Conservation (phyloP, 2,113 vertebrate species). For the Eupsittula cactorum region DNA sequence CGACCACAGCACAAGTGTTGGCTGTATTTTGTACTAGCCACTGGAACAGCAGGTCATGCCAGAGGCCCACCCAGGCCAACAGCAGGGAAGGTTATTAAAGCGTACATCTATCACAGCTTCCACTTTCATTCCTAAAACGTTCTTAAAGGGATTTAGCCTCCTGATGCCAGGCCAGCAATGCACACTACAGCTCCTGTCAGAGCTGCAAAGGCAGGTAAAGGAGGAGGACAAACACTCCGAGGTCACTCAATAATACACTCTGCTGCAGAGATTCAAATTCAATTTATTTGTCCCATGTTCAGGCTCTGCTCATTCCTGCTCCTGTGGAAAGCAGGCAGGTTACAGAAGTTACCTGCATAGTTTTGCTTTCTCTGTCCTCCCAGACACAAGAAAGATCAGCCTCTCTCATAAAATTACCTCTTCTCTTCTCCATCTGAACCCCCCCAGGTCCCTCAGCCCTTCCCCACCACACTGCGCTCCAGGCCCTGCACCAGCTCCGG, state of each 20-base stretch:
- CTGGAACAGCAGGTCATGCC: neutral
- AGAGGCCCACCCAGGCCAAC: neutral
- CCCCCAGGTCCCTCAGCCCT: neutral
- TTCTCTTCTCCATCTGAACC: neutral
- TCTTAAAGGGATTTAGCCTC: neutral
- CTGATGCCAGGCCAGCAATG: neutral
- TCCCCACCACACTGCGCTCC: neutral
- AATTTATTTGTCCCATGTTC: neutral
- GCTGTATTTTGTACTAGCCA: neutral
- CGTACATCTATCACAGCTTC: neutral
- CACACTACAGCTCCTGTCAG: neutral
- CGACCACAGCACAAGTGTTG: neutral
- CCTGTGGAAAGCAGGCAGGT: neutral
- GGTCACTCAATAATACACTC: fast-evolving
- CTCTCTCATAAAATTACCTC: neutral
- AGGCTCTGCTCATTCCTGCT: neutral
- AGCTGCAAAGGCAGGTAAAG: neutral
- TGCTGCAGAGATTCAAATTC: neutral
- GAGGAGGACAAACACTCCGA: neutral
- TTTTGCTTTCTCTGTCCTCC: neutral
- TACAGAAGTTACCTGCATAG: neutral
- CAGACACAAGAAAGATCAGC: neutral
- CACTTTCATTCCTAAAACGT: neutral
- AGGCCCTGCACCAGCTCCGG: neutral
- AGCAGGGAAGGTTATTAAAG: neutral